Base-by-base conservation (phyloP, 30 jellyfish, hydroid and myxozoan genomes). In the Aurelia coerulea region DNA sequence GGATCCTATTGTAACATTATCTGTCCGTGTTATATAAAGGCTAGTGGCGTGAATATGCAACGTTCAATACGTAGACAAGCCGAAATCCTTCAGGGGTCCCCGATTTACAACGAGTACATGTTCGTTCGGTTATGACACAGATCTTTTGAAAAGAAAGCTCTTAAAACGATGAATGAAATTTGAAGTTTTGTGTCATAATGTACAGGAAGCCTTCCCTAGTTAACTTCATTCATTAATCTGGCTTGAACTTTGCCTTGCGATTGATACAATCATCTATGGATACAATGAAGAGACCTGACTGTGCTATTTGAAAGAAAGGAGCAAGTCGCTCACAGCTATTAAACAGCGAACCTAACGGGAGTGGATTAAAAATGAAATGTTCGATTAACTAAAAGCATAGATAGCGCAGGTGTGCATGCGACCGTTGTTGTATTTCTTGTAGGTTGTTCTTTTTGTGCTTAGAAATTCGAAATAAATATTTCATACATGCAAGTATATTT, bases 381-480 rank as follows among this genome's bases (percentile, higher is more conserved):
- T 39, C 49, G 73, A 49, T 58, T 34, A 51, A 18, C 42, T 39
- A 34, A 39, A 63, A 35, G 64, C 23, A 15, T 5, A 23, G 65
- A n/a, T 15, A 50, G n/a, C 65, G 93, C 93, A 84, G 93, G 93
- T 84, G 93, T 66, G 56, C 59, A 5, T 15, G 31, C 34, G 29
- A 73, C 10, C 34, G 64, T 71, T 84, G 81, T 50, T 77, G 52
- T 58, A 19, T 53, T 52, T 69, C 39, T 12, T 62, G 79, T 84
- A 65, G 93, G 85, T 73, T 84, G 93, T 84, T 84, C 93, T 84
- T 84, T 84, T 84, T 84, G 93, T 84, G 87, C 73, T 73, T 52
- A 17, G 79, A 56, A 84, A 73, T 64, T 84, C 88, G 68, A 29
- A 46, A 84, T 84, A 74, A 84, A 84, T 84, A 84, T 84, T 84